Evolutionary conservation across 1,140 invertebrate species (phyloP), one percentile per base, ranked within the genome.

Genomic region (Eubasilissa regina): DNA sequence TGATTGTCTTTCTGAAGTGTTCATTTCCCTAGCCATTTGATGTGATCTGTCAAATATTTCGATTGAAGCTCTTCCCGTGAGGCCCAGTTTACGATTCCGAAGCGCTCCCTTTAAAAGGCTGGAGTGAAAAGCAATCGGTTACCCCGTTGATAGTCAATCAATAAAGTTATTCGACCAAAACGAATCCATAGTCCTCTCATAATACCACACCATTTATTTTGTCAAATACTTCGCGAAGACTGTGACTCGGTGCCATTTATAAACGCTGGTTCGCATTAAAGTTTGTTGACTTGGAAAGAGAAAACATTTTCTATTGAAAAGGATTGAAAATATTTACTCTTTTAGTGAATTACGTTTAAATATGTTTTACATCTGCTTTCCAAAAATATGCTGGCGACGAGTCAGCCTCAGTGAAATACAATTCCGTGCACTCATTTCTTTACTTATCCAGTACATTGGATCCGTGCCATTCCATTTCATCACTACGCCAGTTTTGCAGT

Each of bases 191-290:
- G 76, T 58, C 21, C 64, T 56, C 44, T 56, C 17, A 78, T 78
- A 78, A 78, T 68, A 78, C 35, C 76, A 35, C 66, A 47, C 76
- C 76, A 78, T 78, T 78, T 78, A 70, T 78, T 78, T 72, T 78
- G 64, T 58, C 62, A 70, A 78, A 56, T 58, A 58, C 35, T 43
- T 62, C 17, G 35, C 15, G 15, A 47, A 56, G 1, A 75, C 44
- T 60, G 48, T 25, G 45, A 64, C n/a, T 75, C 13, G 44, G 35
- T 56, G 13, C 15, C 74, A 64, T 62, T 75, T 75, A 15, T 75
- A 75, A 75, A 47, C 35, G 70, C 53, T 12, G 17, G 17, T 45
- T n/a, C 7, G 47, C 6, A 25, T 51, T 45, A 70, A 48, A 70
- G 15, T 45, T 70, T 70, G 13, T 10, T n/a, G 15, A 43, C n/a